phyloP scores from a whole-genome alignment of 2,113 vertebrate species.

The Pelodiscus sinensis region DNA sequence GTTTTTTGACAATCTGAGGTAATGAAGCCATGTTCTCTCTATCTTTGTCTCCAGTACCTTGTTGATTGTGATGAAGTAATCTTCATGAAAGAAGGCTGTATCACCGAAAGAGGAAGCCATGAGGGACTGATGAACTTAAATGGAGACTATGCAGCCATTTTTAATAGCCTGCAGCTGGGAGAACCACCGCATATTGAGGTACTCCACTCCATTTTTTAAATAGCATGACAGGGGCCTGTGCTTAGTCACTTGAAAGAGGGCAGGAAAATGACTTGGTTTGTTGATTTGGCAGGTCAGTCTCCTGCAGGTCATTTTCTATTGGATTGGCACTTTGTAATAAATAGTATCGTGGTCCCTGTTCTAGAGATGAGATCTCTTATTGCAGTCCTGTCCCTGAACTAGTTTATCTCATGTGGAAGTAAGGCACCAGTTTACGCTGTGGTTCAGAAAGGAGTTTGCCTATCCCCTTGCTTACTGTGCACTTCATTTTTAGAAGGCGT shows the following conservation, averaged over 20 bases:
- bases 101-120: conserved; percentile 90
- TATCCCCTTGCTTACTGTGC: background rate
- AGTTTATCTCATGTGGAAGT: background rate
- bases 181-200: conserved; percentile 91
- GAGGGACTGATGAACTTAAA: conserved; percentile 91
- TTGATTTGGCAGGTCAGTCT: background rate
- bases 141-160: conserved; percentile 91
- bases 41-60: conserved; percentile 83
- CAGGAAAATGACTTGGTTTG: background rate
- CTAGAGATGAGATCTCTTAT: background rate
- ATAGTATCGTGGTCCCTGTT: background rate
- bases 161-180: conserved; percentile 91
- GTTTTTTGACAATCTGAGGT: accelerated
- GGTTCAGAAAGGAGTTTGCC: background rate
- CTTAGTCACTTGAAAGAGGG: background rate
- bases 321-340: background rate
- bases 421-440: background rate
- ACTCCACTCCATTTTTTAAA: background rate
- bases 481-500: background rate
- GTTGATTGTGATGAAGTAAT: conserved; percentile 93
- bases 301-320: background rate
- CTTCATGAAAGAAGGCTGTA: conserved; percentile 92
- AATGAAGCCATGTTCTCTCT: background rate
- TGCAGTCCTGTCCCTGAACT: background rate
- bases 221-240: background rate